Conservation (phyloP, 2,888 invertebrate genomes). For the Drosophila suboccidentalis region DNA sequence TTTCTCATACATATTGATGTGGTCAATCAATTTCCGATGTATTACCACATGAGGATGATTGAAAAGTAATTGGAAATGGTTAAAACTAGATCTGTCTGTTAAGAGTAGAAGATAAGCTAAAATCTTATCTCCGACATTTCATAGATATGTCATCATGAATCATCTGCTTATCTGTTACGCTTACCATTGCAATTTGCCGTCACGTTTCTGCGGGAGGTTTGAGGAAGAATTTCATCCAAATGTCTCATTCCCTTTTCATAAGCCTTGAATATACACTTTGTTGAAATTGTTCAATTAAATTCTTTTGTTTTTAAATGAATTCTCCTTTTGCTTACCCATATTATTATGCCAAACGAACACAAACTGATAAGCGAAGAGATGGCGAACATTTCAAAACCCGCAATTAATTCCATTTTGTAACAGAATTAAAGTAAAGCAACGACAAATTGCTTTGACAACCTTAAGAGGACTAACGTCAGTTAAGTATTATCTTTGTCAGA, state of each 20-base stretch:
- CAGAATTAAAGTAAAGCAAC: neutral
- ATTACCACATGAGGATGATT: neutral
- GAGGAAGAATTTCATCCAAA: neutral
- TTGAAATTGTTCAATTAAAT: neutral
- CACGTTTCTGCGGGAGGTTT: neutral
- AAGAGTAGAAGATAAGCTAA: neutral
- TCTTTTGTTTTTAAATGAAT: neutral
- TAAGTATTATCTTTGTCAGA: neutral
- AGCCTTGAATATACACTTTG: neutral
- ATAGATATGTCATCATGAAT: neutral
- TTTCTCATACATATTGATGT: neutral
- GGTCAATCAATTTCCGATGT: slow-evolving; percentile 3
- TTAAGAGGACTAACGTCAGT: neutral
- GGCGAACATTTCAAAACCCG: neutral
- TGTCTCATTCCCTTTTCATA: neutral
- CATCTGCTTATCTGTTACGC: neutral
- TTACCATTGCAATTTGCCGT: neutral
- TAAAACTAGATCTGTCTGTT: neutral
- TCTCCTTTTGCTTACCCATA: neutral
- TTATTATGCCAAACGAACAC: neutral
- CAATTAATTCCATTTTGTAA: neutral
- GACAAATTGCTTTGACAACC: slow-evolving; percentile 6
- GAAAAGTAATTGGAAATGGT: neutral
- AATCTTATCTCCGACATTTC: too few relatives aligned
- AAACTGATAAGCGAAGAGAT: neutral